Conservation (phyloP, 1,140 invertebrate genomes). For the Meloidogyne exigua region DNA sequence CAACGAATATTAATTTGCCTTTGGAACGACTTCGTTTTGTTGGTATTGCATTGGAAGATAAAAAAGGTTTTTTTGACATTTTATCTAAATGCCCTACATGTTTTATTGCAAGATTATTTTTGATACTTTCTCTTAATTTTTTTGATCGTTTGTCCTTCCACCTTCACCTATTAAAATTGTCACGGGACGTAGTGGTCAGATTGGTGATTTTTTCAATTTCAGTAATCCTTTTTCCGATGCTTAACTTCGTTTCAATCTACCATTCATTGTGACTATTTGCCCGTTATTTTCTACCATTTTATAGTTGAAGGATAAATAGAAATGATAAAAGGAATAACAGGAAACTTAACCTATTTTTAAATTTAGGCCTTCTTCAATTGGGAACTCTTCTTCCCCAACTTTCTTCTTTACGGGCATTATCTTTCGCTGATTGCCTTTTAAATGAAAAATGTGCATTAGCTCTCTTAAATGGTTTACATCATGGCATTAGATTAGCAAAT, state of each 20-base stretch:
- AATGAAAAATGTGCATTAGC: slow-evolving; percentile 51
- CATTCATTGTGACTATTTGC: too few relatives aligned
- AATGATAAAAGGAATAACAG: too few relatives aligned
- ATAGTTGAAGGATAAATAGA: too few relatives aligned
- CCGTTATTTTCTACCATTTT: too few relatives aligned
- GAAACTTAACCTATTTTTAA: background rate
- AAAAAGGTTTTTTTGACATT: slow-evolving; percentile 47
- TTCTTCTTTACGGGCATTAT: slow-evolving; percentile 39
- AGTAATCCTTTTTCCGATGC: too few relatives aligned
- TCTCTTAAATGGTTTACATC: slow-evolving; percentile 43
- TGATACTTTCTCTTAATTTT: too few relatives aligned
- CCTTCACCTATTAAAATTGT: too few relatives aligned
- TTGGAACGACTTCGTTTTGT: slow-evolving; percentile 50
- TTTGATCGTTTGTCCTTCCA: too few relatives aligned
- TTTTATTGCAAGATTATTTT: too few relatives aligned
- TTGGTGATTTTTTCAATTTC: too few relatives aligned
- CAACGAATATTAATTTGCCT: slow-evolving; percentile 43
- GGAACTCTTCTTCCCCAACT: slow-evolving; percentile 48
- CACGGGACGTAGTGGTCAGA: too few relatives aligned
- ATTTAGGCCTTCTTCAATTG: slow-evolving; percentile 49
- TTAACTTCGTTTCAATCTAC: too few relatives aligned
- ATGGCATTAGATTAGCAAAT: slow-evolving; percentile 39
- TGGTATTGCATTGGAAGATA: slow-evolving; percentile 56
- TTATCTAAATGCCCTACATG: background rate
- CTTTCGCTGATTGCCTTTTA: slow-evolving; percentile 52